Evolutionary conservation across 2,888 invertebrate species (phyloP), one percentile per base, ranked within the genome.

Genomic region (Scrobipalpa atriplicella): DNA sequence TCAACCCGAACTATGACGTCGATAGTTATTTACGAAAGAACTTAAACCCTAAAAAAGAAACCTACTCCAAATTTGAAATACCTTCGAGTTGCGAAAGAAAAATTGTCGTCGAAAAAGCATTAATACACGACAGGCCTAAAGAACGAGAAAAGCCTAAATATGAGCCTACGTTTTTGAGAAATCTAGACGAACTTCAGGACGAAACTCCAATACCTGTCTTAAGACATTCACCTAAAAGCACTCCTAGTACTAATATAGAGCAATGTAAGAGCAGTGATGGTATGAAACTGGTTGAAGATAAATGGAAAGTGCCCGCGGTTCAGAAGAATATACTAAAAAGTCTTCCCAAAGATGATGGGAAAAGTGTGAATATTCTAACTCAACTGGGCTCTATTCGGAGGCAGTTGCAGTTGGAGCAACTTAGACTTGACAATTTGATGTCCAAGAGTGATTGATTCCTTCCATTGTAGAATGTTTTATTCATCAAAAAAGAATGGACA

Each of bases 301-400:
- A 93, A 73, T 93, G 88, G 88, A 83, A 94, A 89, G 93, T 95
- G 67, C 95, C 95, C 0, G 94, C 90, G 0, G 94, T 95, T n/a
- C 95, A 95, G 78, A 94, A 94, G 81, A 94, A 93, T 79, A 93
- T 94, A 68, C 71, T 94, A 62, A 94, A 93, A 74, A 88, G 90
- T 13, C 68, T 89, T 47, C 85, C 90, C 0, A 87, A 83, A 10
- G 87, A 86, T 2, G 91, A 93, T 60, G 93, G 94, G 13, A 91
- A 90, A 70, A 90, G 86, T 73, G 89, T 94, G 65, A 92, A 81
- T 72, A 94, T 95, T 68, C 75, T 95, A 69, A 95, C 95, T 0
- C 95, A 95, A 78, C 81, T 95, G 47, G 95, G 95, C 0, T 95
- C 95, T 13, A 95, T 95, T 67, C 82, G 95, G 52, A 89, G 95